A percentile compares a stretch with the other conserved stretches of the same genome.
These are phyloP conservation scores for Ophion costatus DNA, from an alignment of 2,888 invertebrate species.

Conservation along the genomic window DNA sequence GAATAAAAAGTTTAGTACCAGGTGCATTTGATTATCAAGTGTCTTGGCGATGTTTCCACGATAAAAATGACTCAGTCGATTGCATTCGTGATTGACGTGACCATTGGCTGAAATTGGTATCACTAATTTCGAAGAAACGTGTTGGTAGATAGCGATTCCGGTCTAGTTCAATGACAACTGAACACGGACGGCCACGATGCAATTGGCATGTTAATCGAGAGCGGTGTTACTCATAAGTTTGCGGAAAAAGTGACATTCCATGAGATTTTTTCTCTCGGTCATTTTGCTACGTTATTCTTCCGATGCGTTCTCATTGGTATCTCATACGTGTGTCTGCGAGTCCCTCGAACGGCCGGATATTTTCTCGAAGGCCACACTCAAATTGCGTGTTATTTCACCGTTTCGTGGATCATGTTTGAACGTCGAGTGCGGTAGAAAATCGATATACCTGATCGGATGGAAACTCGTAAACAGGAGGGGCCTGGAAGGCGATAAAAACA, in stretches of 20 bases:
- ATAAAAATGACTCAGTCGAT: background rate
- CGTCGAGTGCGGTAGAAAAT: conserved; percentile 20
- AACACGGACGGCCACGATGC: no score
- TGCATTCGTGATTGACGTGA: background rate
- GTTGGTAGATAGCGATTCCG: background rate
- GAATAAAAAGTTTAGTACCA: no score
- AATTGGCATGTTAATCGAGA: background rate
- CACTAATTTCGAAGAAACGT: background rate
- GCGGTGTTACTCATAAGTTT: background rate
- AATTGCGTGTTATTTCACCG: conserved; percentile 2
- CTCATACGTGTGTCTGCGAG: no score
- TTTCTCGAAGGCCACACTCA: background rate
- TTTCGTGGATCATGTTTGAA: conserved; percentile 7
- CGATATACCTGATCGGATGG: conserved; percentile 58
- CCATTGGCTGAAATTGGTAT: background rate
- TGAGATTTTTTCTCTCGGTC: background rate
- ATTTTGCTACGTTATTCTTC: background rate
- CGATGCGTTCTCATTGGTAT: background rate
- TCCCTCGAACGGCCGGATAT: background rate
- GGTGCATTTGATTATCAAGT: no score
- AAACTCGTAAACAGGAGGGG: conserved; percentile 55
- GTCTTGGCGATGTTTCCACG: background rate
- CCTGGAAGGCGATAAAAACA: conserved; percentile 2
- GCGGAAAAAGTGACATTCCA: background rate
- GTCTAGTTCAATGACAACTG: background rate